Evolutionary conservation across 2,113 vertebrate genomes (phyloP), one percentile per base, ranked within the genome.

Genomic region (Neodon shergylaensis): DNA sequence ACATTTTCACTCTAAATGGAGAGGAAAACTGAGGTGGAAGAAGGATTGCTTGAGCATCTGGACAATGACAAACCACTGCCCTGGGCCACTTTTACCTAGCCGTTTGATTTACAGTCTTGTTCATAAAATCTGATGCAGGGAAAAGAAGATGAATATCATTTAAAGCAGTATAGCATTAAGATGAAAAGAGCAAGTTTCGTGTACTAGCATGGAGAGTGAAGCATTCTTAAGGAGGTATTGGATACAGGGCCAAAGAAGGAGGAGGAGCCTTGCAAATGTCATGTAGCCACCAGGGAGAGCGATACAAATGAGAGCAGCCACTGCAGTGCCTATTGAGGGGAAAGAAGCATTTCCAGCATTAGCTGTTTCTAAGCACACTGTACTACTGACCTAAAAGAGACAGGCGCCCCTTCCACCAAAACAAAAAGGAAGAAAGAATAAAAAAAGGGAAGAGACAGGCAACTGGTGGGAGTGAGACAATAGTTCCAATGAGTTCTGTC

Each of bases 1-100:
- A 85, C 19, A 83, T 88, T 96, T 96, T 88, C 66, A 78, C 84
- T 92, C 3, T 95, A 90, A 97, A 61, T 31, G 49, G 58, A 10
- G 16, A 85, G 42, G 33, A 81, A 86, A 79, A 78, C 42, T 87
- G 42, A 78, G 28, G 58, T 16, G 82, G 24, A 81, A 92, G 66
- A 83, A 90, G 42, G 47, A 65, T 49, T 36, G 2, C 70, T 42
- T 85, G 19, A 95, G 86, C 72, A 91, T 68, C 73, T 94, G 54
- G 85, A 17, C 31, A 33, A 10, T 92, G 76, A 88, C 21, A 96
- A 33, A 70, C 14, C n/a, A 93, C 36, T 93, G 72, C n/a, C n/a
- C 14, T 95, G 83, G 94, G 76, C 28, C 63, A 82, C 84, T 61
- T 8, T 92, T 81, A 77, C 76, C n/a, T 39, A 93, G 28, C 10